A percentile compares a stretch with the other conserved stretches of the same genome.
These are phyloP conservation scores for Piscicola geometra DNA, from an alignment of 2,888 invertebrate genomes.

Conservation along the genomic window DNA sequence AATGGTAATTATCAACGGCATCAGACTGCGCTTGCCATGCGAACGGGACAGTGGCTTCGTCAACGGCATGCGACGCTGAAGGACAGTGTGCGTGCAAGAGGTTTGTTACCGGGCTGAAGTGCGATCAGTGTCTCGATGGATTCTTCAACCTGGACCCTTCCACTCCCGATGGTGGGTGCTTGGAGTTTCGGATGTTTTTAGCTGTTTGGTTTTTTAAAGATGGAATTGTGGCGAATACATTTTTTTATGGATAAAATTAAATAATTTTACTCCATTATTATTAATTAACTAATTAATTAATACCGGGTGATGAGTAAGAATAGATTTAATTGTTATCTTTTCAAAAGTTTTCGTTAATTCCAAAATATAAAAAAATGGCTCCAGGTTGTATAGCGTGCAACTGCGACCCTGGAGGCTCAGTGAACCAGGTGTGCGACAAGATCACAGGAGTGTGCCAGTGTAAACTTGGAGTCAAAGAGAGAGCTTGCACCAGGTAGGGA, in stretches of 20 bases:
- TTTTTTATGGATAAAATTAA: background rate
- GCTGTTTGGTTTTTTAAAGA: too few relatives aligned
- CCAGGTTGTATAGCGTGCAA: conserved; percentile 46
- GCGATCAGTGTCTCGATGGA: conserved; percentile 46
- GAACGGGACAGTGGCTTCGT: conserved; percentile 45
- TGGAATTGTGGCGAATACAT: too few relatives aligned
- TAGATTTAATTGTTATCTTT: too few relatives aligned
- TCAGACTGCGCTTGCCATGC: conserved; percentile 46
- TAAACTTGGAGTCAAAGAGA: conserved; percentile 40
- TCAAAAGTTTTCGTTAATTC: too few relatives aligned
- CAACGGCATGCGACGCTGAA: conserved; percentile 41
- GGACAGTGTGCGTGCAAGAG: conserved; percentile 49
- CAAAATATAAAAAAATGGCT: background rate
- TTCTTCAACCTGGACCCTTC: conserved; percentile 45
- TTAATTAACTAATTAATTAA: too few relatives aligned
- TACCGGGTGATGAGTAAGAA: too few relatives aligned
- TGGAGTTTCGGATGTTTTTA: too few relatives aligned
- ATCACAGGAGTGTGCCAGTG: conserved; percentile 46
- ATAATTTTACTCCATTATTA: too few relatives aligned
- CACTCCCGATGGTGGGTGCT: conserved; percentile 44
- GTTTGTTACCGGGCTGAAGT: conserved; percentile 44
- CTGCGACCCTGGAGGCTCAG: conserved; percentile 46
- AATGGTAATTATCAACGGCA: conserved; percentile 20
- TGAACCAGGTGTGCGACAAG: conserved; percentile 43
- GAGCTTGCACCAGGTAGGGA: conserved; percentile 43